Base-by-base conservation (phyloP, 2,113 vertebrate species). In the Chaetodon auriga region DNA sequence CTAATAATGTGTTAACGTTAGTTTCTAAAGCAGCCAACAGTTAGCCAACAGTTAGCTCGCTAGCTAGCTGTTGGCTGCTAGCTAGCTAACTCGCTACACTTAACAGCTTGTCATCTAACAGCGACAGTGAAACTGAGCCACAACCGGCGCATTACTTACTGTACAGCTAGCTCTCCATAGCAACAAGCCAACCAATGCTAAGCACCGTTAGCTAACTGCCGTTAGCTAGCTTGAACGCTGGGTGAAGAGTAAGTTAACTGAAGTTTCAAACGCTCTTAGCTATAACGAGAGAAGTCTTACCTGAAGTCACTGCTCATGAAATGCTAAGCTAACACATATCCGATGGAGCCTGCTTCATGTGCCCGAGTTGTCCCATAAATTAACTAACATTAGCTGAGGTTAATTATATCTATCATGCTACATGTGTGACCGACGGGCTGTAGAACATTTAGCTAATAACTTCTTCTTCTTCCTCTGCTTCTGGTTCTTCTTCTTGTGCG, bases 231-330 rank as follows among this genome's bases (percentile, higher is more conserved):
- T 6, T 49, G 0, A 46, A 43, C 0, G 13, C 41, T 30, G 30
- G 30, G 30, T 30, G 3, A 30, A 30, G 30, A 30, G 30, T 15
- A 15, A 21, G 25, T 14, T 19, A 66, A 43, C 21, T 61, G 0
- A 58, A 68, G 43, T 51, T 60, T 61, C 0, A 55, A 49, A 19
- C 6, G 15, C 25, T 21, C 5, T 62, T 7, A 2, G 14, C 14
- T 3, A 25, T 8, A 41, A 41, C 8, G 13, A 9, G 7, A 78
- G 41, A 72, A 19, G 5, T 48, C 83, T 82, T 82, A 93, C 91
- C 90, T 79, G 46, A 35, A 57, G 46, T 41, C 19, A 48, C 54
- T 36, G 36, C 14, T 73, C 19, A 62, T 62, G 8, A 71, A 65
- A 43, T 12, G 8, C 0, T 9, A 19, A 1, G 21, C 30, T 48